Evolutionary conservation across 2,113 vertebrate species (phyloP), one percentile per base, ranked within the genome.

Genomic region (Cricetomys ansorgei): DNA sequence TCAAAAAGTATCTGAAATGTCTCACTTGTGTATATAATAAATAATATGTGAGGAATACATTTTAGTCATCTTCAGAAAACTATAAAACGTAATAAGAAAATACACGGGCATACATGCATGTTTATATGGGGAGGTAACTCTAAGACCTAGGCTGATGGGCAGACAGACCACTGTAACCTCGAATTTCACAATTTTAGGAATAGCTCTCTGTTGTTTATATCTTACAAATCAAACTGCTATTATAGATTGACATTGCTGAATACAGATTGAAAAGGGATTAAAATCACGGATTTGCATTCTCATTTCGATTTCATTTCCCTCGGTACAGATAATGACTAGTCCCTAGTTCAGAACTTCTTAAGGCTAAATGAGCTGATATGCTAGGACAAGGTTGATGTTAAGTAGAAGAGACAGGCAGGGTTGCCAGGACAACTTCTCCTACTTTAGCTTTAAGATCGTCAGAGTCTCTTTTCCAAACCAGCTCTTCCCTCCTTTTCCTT

Each of bases 41-140:
- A 12, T 72, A 95, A 84, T 40, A 64, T 89, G 87, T 62, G 59
- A 89, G 43, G 75, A 88, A 91, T 70, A 62, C 43, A 89, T 88
- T 53, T 79, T 27, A 77, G 91, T 93, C 23, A 43, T 59, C 13
- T 67, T 86, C 8, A 86, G 25, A 53, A 57, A 84, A 55, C 57
- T 93, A 50, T 43, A 77, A 64, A 95, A 87, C 77, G 34, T 10
- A 4, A 12, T 57, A n/a, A 40, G 31, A 3, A 21, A 23, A 7
- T 69, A 65, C 13, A 17, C 69, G n/a, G n/a, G 4, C 31, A n/a
- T 50, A 3, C 23, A 37, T 37, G 31, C 19, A 7, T 25, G 31
- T 15, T 40, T 62, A 15, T 43, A 11, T 48, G 23, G 55, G 31
- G 21, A 37, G 34, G 5, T 5, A 37, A 59, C 17, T n/a, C 7